Evolutionary conservation across 30 jellyfish, hydroid and myxozoan species (phyloP).

Genomic region (Rhopilema esculentum): DNA sequence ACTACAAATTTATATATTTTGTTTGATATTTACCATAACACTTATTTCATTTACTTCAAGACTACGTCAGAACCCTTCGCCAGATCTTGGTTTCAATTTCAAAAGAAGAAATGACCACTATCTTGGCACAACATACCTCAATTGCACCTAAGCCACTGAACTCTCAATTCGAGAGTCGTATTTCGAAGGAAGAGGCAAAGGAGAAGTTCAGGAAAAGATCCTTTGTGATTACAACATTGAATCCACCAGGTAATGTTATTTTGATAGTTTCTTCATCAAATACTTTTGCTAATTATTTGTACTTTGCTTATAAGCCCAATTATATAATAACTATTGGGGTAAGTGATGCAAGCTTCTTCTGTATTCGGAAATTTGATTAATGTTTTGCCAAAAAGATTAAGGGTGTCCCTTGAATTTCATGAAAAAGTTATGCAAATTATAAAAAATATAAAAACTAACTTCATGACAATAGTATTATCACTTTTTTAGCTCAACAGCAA

Average conservation of each 20-base stretch:
- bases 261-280: background rate
- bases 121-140: no score
- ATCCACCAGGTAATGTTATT: slow-evolving; percentile 9
- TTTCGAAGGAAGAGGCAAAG: no score
- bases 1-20: no score
- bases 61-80: no score
- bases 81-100: no score
- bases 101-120: no score
- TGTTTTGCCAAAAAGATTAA: background rate
- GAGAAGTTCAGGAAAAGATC: background rate
- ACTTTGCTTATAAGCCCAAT: background rate
- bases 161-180: no score
- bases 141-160: no score
- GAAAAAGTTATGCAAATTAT: background rate
- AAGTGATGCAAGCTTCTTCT: background rate
- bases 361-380: background rate
- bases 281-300: background rate
- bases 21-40: no score
- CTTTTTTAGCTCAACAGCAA: slow-evolving; percentile 13
- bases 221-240: background rate
- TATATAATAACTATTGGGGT: background rate
- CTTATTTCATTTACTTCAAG: no score
- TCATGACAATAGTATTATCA: background rate
- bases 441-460: background rate
- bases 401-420: background rate